Evolutionary conservation across 2,888 invertebrate species (phyloP).

Genomic region (Mimachlamys varia): DNA sequence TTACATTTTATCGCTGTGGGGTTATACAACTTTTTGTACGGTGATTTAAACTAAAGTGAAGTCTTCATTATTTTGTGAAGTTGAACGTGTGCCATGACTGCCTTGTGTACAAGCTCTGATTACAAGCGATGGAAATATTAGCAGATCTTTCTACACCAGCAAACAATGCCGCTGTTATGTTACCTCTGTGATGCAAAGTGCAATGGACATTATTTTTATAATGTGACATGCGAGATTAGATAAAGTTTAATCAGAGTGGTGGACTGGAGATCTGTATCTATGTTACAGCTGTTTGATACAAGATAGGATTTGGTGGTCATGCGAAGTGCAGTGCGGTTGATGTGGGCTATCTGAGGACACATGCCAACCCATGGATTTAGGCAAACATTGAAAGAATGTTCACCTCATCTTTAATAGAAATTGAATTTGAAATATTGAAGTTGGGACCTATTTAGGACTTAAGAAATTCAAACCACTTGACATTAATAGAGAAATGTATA

Average conservation of each 20-base stretch:
- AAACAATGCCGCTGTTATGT: neutral
- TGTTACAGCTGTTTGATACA: neutral
- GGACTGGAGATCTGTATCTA: neutral
- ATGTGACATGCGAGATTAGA: neutral
- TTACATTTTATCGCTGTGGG: neutral
- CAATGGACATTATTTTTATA: neutral
- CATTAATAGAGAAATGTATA: neutral
- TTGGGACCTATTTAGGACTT: neutral
- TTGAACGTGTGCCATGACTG: neutral
- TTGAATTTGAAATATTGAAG: neutral
- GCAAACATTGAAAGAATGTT: too few species aligned
- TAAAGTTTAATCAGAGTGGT: neutral
- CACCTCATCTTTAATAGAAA: neutral
- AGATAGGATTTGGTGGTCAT: neutral
- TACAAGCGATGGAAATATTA: neutral
- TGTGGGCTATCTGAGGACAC: conserved; percentile 5
- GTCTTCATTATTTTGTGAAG: neutral
- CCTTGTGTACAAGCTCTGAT: too few species aligned
- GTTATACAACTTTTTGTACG: too few species aligned
- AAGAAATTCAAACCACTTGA: neutral
- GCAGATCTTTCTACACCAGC: neutral
- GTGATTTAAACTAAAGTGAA: neutral
- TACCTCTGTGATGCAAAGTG: neutral
- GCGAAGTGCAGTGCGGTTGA: neutral
- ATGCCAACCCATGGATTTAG: neutral